Conservation (phyloP, 1,140 invertebrate species). For the Steinernema feltiae region DNA sequence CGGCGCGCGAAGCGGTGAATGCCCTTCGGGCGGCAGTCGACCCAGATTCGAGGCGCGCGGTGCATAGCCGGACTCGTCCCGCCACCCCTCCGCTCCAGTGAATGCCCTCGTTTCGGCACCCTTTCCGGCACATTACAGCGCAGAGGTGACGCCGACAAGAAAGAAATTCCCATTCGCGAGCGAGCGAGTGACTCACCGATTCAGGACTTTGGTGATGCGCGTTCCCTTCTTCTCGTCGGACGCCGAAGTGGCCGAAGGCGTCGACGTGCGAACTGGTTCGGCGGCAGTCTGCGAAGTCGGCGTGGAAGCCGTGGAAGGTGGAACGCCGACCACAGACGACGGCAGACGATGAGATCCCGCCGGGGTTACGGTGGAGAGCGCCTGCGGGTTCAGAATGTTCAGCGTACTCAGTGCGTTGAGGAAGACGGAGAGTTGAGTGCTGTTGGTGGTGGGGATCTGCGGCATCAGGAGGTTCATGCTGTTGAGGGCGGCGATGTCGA, state of each 20-base stretch:
- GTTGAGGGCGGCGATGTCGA: not conserved
- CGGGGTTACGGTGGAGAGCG: not conserved
- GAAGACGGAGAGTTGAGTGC: not conserved
- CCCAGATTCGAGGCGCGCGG: constrained; percentile 6
- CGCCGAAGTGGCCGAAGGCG: not conserved
- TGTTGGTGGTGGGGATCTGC: not conserved
- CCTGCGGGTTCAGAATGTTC: not conserved
- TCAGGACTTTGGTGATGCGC: not conserved
- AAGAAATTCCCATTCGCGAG: not conserved
- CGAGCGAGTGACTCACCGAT: not conserved
- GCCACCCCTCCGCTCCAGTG: not conserved
- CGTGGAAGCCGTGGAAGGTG: not conserved
- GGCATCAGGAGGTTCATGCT: not conserved
- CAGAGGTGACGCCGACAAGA: not conserved
- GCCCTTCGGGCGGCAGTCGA: constrained; percentile 6
- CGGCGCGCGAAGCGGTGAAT: constrained; percentile 10
- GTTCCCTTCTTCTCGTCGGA: constrained; percentile 10
- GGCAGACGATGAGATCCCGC: not conserved
- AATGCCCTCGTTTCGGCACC: not conserved
- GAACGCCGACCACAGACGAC: not conserved
- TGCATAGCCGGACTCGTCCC: not conserved
- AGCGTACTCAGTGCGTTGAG: not conserved
- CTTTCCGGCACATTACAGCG: constrained; percentile 12
- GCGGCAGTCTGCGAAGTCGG: not conserved
- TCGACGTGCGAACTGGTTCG: constrained; percentile 6